Evolutionary conservation across 2,888 invertebrate species (phyloP).

Genomic region (Coecobrya sp.): DNA sequence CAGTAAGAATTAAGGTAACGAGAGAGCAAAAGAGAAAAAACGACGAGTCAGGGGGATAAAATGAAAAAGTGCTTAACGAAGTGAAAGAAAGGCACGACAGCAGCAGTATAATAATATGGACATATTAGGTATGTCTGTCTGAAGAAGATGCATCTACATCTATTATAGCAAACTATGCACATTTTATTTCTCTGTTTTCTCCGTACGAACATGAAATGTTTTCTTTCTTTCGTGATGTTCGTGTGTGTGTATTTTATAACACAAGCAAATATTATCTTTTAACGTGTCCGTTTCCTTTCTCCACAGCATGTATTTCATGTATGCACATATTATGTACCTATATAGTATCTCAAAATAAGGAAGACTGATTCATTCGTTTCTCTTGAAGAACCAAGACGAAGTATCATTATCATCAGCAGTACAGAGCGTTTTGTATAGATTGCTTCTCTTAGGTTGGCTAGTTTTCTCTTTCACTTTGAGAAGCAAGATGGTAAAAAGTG

Average conservation of each 20-base stretch:
- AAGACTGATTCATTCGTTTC: neutral
- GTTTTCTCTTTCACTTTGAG: slow-evolving; percentile 14
- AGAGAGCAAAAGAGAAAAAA: slow-evolving; percentile 17
- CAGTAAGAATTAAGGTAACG: slow-evolving; percentile 59
- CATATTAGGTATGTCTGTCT: neutral
- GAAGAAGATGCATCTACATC: neutral
- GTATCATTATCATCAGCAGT: slow-evolving; percentile 20
- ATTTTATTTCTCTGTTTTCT: neutral
- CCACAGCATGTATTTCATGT: neutral
- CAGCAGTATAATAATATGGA: neutral
- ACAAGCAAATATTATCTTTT: slow-evolving; percentile 40
- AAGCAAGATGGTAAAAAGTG: neutral
- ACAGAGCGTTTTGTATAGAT: slow-evolving; percentile 5
- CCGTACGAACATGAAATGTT: slow-evolving; percentile 3
- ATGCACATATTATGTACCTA: neutral
- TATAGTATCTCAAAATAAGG: neutral
- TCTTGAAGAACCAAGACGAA: neutral
- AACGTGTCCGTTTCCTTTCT: slow-evolving; percentile 38
- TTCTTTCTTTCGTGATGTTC: slow-evolving; percentile 32
- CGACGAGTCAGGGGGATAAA: slow-evolving; percentile 58
- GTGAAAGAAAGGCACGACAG: slow-evolving; percentile 65
- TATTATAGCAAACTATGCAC: neutral
- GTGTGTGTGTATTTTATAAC: slow-evolving; percentile 17
- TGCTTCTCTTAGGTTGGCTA: neutral
- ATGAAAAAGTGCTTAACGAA: slow-evolving; percentile 64